A percentile compares a stretch with the other conserved stretches of the same genome.
Conservation (phyloP, 2,888 invertebrate species). For the Erebia palarica region DNA sequence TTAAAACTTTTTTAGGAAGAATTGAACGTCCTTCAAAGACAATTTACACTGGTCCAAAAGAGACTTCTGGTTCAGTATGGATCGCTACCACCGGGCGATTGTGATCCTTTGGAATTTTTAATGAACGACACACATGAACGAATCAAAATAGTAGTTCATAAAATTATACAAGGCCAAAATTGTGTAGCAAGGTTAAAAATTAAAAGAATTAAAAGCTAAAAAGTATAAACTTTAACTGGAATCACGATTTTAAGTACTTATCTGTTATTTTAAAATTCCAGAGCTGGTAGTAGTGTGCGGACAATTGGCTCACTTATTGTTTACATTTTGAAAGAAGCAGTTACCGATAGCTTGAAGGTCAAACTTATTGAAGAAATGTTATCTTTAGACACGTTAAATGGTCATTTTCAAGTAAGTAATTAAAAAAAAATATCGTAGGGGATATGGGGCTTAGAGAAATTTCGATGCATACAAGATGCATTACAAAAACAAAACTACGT, state of each 20-base stretch:
- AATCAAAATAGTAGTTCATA: conserved; percentile 73
- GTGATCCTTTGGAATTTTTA: conserved; percentile 87
- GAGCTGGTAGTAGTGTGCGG: conserved; percentile 61
- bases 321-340: conserved; percentile 55
- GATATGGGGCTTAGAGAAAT: background rate
- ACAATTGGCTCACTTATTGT: conserved; percentile 62
- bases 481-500: too few species aligned
- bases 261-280: conserved; percentile 46
- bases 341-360: conserved; percentile 59
- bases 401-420: conserved; percentile 65
- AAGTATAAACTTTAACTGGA: background rate
- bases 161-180: conserved; percentile 71
- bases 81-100: conserved; percentile 88
- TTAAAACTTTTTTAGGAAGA: conserved; percentile 60
- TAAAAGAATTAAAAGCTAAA: too few species aligned
- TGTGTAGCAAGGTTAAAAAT: conserved; percentile 62
- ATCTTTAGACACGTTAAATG: conserved; percentile 62
- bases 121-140: conserved; percentile 87
- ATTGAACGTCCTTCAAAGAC: conserved; percentile 83
- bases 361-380: conserved; percentile 71
- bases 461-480: background rate
- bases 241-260: conserved; percentile 1
- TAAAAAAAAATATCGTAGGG: background rate
- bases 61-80: conserved; percentile 89
- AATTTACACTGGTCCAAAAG: conserved; percentile 90